These are phyloP conservation scores for Anneissia japonica DNA, from an alignment of 35 echinoderm and acorn worm genomes.

Conservation along the genomic window DNA sequence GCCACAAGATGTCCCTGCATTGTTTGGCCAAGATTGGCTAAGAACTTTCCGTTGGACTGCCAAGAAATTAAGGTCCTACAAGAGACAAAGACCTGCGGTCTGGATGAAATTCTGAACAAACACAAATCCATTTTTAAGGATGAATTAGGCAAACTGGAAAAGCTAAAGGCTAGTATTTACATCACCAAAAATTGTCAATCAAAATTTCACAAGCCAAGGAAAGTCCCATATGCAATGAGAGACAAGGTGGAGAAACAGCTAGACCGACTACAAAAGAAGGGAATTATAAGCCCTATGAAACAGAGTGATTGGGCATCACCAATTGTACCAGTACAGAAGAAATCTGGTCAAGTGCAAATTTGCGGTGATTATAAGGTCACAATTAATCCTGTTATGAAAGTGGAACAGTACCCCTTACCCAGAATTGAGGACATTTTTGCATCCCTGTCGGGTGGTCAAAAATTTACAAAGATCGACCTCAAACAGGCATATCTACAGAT, in stretches of 20 bases:
- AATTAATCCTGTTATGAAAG: slow-evolving; percentile 26
- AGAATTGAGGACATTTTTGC: slow-evolving; percentile 22
- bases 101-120: background rate
- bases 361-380: slow-evolving; percentile 66
- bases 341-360: slow-evolving; percentile 20
- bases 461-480: slow-evolving; percentile 48
- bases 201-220: background rate
- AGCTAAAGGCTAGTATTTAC: background rate
- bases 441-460: slow-evolving; percentile 12
- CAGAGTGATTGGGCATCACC: slow-evolving; percentile 42
- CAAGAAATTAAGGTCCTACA: background rate
- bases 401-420: slow-evolving; percentile 41
- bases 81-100: slow-evolving; percentile 24
- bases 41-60: slow-evolving; percentile 18
- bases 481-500: slow-evolving; percentile 45
- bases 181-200: background rate
- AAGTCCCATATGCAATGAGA: slow-evolving; percentile 47
- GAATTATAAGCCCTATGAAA: slow-evolving; percentile 32
- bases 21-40: slow-evolving; percentile 31
- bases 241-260: slow-evolving; percentile 47
- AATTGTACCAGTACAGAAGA: slow-evolving; percentile 43
- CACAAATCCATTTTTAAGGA: background rate
- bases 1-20: background rate
- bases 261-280: slow-evolving; percentile 1
- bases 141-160: slow-evolving; percentile 6